Base-by-base conservation (phyloP, 92 coral and sea anemone genomes). In the Virgularia gustaviana region DNA sequence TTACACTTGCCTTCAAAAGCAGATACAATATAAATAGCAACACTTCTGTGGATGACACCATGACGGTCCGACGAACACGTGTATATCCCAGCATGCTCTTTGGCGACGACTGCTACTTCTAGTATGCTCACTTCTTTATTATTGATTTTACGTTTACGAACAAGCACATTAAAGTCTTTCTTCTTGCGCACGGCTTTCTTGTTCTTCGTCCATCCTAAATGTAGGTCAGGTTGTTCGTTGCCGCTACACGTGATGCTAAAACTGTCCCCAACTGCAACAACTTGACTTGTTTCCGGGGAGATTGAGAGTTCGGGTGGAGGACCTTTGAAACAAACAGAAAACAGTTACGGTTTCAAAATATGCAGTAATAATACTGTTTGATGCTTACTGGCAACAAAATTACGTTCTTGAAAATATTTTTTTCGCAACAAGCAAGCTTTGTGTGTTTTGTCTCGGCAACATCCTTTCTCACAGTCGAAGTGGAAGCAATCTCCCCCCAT, bases 1-100 rank as follows among this genome's bases (percentile, higher is more conserved):
- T 42, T 66, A 52, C 98, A 92, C 49, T 64, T 79, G 38, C 66
- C 71, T 4, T 79, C 63, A 29, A 82, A 53, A 0, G 87, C 53
- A 12, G 79, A 71, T 0, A 92, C 78, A 29, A 89, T 86, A 4
- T 73, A 36, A 9, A 92, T 20, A 1, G 12, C 37, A 0, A 68
- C 35, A 11, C 33, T 55, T 51, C 22, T 68, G 7, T 43, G 30
- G 6, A 15, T 49, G 20, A 49, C 16, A 0, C 22, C 38, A 10
- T 12, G 16, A 16, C 35, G 19, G n/a, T 20, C 25, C 22, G n/a
- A 11, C 45, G 4, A 9, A 34, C 75, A 68, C 60, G 22, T 15
- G 24, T 68, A 68, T 0, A 16, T 20, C 12, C 75, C 75, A 13
- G 38, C 61, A 35, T 49, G 60, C 11, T 39, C 1, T 36, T 23